Evolutionary conservation across 2,113 vertebrate species (phyloP).

Genomic region (Tragulus kanchil): DNA sequence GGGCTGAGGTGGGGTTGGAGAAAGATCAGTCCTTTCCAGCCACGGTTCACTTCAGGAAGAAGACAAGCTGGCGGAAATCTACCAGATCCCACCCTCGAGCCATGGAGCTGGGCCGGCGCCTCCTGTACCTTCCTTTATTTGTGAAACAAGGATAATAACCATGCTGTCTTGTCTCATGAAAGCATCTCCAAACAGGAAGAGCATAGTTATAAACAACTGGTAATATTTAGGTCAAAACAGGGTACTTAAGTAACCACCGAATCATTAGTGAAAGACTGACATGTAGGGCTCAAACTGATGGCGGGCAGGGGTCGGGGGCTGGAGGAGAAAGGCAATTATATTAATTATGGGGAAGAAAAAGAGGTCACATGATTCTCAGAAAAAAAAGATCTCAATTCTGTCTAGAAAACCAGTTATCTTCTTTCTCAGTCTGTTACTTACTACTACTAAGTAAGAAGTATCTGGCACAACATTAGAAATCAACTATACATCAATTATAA

Average conservation of each 20-base stretch:
- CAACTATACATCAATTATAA: neutral
- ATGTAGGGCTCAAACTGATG: neutral
- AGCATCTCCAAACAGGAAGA: neutral
- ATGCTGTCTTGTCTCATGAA: neutral
- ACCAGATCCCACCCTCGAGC: neutral
- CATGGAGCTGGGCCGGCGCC: rapidly evolving
- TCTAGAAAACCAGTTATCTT: neutral
- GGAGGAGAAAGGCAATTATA: neutral
- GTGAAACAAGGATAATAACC: neutral
- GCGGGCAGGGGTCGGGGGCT: rapidly evolving
- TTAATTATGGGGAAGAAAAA: neutral
- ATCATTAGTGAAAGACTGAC: neutral
- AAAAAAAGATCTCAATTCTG: neutral
- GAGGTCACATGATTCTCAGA: neutral
- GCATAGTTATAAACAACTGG: neutral
- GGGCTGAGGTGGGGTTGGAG: neutral
- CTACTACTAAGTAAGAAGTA: neutral
- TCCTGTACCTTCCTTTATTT: neutral
- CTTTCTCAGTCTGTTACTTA: neutral
- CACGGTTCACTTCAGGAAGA: neutral
- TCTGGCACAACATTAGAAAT: neutral
- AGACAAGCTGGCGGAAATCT: neutral
- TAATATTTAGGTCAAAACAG: neutral
- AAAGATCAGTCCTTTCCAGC: neutral
- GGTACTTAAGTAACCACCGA: neutral